phyloP scores from a whole-genome alignment of 2,888 invertebrate species.

The Bombyx huttoni region DNA sequence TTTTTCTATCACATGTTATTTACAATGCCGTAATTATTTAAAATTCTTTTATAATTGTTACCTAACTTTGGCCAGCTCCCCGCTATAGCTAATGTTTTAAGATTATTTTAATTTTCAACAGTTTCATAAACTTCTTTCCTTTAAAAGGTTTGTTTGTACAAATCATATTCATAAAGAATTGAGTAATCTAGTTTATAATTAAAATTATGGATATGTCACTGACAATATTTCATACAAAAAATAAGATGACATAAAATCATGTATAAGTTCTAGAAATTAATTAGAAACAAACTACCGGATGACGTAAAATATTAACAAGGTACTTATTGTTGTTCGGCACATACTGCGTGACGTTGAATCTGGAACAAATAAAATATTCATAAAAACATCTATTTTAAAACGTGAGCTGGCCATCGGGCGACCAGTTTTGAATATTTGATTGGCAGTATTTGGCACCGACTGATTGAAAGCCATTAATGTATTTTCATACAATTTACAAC shows the following conservation, averaged over 20 bases:
- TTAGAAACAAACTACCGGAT: slow-evolving; percentile 47
- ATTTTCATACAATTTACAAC: neutral
- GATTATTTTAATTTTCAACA: neutral
- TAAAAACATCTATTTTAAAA: slow-evolving; percentile 1
- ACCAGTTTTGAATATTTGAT: neutral
- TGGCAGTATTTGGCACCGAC: neutral
- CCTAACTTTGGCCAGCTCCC: slow-evolving; percentile 35
- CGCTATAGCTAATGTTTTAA: slow-evolving; percentile 22
- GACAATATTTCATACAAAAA: neutral
- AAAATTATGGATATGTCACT: slow-evolving; percentile 1
- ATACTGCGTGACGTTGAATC: slow-evolving; percentile 27
- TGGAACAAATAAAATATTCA: slow-evolving; percentile 34
- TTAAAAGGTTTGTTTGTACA: slow-evolving; percentile 4
- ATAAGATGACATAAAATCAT: slow-evolving; percentile 1
- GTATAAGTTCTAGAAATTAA: neutral
- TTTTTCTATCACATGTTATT: slow-evolving; percentile 4
- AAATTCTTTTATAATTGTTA: slow-evolving; percentile 10
- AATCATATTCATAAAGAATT: slow-evolving; percentile 3
- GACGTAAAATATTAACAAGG: slow-evolving; percentile 38
- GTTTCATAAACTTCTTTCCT: neutral
- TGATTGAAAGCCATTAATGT: neutral
- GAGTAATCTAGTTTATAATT: neutral
- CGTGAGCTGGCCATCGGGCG: neutral
- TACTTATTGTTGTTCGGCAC: slow-evolving; percentile 34
- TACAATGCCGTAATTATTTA: slow-evolving; percentile 7